Conservation (phyloP, 2,888 invertebrate genomes). For the Pheosia gnoma region DNA sequence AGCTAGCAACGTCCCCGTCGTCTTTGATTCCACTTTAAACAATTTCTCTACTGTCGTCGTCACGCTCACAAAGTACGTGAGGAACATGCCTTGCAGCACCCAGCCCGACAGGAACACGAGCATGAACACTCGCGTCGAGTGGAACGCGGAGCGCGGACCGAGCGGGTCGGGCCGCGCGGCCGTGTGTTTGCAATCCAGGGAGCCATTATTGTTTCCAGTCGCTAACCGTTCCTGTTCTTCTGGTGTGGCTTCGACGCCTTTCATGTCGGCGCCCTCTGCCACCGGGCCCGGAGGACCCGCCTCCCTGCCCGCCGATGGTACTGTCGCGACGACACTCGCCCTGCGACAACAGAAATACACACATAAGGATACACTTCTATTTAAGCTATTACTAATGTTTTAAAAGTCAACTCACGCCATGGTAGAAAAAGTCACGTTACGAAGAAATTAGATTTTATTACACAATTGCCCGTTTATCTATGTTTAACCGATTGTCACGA, state of each 20-base stretch:
- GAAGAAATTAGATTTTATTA: constrained; percentile 19
- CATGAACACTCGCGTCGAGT: constrained; percentile 95
- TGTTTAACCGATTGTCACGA: constrained; percentile 40
- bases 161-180: constrained; percentile 69
- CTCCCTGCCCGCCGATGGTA: constrained; percentile 67
- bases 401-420: constrained; percentile 71
- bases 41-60: constrained; percentile 97
- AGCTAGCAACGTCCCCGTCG: constrained; percentile 94
- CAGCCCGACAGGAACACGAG: constrained; percentile 94
- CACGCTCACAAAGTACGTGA: constrained; percentile 96
- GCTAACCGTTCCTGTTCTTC: constrained; percentile 80
- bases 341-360: constrained; percentile 66
- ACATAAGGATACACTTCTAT: constrained; percentile 20
- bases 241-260: constrained; percentile 78
- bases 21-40: constrained; percentile 95
- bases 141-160: constrained; percentile 87
- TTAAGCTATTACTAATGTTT: constrained; percentile 8
- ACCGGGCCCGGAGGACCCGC: constrained; percentile 68
- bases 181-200: constrained; percentile 90
- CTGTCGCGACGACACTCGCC: constrained; percentile 65
- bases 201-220: constrained; percentile 88
- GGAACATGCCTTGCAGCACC: constrained; percentile 95
- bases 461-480: constrained; percentile 47
- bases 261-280: constrained; percentile 74
- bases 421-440: constrained; percentile 36